Percentiles rank a stretch among this genome's conserved stretches.
Evolutionary conservation across 2,113 vertebrate species (phyloP).

Genomic region (Dicerorhinus sumatrensis): DNA sequence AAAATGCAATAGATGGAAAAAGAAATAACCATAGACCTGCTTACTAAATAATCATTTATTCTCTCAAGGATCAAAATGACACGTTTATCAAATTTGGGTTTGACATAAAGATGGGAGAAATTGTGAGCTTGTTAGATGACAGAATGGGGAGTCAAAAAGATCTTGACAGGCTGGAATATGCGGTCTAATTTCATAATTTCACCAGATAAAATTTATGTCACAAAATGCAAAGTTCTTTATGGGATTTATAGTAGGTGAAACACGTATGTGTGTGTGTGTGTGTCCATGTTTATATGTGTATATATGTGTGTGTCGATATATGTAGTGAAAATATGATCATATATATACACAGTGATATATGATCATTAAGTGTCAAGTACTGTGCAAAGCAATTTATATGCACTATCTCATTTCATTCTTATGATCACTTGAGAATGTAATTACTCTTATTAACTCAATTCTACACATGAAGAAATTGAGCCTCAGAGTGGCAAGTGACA

Average conservation of each 20-base stretch:
- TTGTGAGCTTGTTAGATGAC: constrained; percentile 8
- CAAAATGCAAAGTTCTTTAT: background rate
- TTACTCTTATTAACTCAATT: background rate
- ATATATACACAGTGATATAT: background rate
- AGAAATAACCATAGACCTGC: background rate
- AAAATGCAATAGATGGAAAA: background rate
- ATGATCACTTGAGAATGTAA: background rate
- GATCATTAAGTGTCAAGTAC: background rate
- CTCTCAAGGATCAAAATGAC: background rate
- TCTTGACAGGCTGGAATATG: constrained; percentile 27
- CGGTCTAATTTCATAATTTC: constrained; percentile 44
- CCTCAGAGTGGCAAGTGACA: background rate
- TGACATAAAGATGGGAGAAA: constrained; percentile 9
- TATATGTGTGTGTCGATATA: background rate
- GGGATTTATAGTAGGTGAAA: background rate
- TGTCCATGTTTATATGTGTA: background rate
- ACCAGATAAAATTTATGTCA: background rate
- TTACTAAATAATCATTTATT: background rate
- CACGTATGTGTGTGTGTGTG: background rate
- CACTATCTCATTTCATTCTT: background rate
- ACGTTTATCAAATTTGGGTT: constrained; percentile 14
- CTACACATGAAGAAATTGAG: background rate
- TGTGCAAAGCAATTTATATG: background rate
- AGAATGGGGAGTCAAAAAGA: constrained; percentile 45
- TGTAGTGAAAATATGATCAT: background rate